Base-by-base conservation (phyloP, 1,140 invertebrate species). In the Zaprionus davidi region DNA sequence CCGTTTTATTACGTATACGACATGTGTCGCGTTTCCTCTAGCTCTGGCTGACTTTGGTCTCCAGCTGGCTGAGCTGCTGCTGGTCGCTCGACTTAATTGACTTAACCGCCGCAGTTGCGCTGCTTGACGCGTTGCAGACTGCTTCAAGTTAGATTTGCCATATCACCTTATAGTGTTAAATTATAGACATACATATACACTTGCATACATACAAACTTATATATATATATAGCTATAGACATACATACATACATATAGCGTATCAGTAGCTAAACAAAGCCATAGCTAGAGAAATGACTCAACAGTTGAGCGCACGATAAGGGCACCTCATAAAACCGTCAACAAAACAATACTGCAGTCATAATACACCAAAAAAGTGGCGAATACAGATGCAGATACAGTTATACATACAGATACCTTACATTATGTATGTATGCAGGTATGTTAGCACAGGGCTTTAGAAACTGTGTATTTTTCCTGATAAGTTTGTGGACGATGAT, bases 221-320 rank as follows among this genome's bases (percentile, higher is more conserved):
- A 57, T 26, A 46, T 51, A 22, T 1, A 55, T n/a, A 53, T 41
- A 57, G 13, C 36, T 20, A 56, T 24, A 24, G 26, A 28, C 26
- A 28, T 64, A 28, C n/a, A 51, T 13, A 28, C 26, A 28, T 64
- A 28, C n/a, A 51, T 13, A 22, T 51, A 51, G 41, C 41, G n/a
- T 67, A 69, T 51, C 62, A 53, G 31, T 59, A 20, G 49, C 15
- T 38, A 24, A 2, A 9, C n/a, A 46, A 20, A 34, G 38, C 26
- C 38, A 34, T 31, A n/a, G n/a, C n/a, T n/a, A 26, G 26, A 20
- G 53, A 22, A 38, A 41, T 85, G 82, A 85, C 75, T 85, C 82
- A 85, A 84, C 78, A 79, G 82, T 81, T 81, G 71, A 75, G 75
- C 41, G 76, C 22, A 60, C 82, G 82, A 86, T 85, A 85, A 86